A percentile compares a stretch with the other conserved stretches of the same genome.
phyloP scores from a whole-genome alignment of 2,113 vertebrate species.

The Tragelaphus imberbis region DNA sequence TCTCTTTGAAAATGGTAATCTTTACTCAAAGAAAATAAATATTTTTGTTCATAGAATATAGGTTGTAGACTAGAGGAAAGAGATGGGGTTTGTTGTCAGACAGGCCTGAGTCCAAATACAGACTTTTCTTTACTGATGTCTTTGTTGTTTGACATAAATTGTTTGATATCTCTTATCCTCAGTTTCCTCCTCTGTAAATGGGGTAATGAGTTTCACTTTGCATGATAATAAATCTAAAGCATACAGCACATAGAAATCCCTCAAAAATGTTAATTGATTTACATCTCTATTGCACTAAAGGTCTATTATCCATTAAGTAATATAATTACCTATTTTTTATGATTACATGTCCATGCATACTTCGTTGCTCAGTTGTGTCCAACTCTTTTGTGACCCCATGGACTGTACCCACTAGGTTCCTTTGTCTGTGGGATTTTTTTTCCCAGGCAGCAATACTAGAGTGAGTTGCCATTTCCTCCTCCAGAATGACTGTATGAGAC shows the following conservation, averaged over 20 bases:
- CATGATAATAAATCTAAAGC: neutral
- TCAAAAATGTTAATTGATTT: neutral
- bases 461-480: neutral
- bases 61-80: neutral
- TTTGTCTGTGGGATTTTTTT: neutral
- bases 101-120: neutral
- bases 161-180: neutral
- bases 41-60: neutral
- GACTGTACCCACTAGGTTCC: neutral
- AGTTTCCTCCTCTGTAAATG: neutral
- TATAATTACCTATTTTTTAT: neutral
- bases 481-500: neutral
- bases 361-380: neutral
- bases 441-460: neutral
- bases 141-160: neutral
- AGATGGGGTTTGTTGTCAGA: neutral
- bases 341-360: neutral
- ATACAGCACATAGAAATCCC: neutral
- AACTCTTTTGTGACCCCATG: neutral
- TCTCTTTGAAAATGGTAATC: neutral
- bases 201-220: neutral
- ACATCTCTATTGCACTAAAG: neutral
- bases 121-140: neutral
- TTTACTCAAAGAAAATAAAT: neutral
- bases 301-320: neutral